These are phyloP conservation scores for Entelurus aequoreus DNA, from an alignment of 2,113 vertebrate species.

Conservation along the genomic window DNA sequence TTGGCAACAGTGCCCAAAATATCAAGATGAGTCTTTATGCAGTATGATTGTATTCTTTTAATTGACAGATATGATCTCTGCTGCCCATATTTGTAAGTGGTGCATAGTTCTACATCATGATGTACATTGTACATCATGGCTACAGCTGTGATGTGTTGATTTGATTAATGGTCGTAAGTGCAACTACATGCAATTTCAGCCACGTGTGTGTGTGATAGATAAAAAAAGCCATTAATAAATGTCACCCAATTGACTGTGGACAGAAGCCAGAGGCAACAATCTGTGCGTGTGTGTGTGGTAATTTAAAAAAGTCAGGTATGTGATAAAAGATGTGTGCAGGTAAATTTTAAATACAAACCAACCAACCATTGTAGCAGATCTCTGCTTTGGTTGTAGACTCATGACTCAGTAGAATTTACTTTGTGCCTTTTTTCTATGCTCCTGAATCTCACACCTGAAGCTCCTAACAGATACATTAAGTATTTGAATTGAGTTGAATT, in stretches of 20 bases:
- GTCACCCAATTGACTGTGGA: not conserved
- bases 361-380: too few species aligned
- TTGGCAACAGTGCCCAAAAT: not conserved
- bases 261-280: constrained; percentile 15
- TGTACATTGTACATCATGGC: too few species aligned
- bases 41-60: too few species aligned
- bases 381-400: constrained; percentile 22
- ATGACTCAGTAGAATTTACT: not conserved
- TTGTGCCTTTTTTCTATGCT: too few species aligned
- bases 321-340: not conserved
- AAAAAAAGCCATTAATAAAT: not conserved
- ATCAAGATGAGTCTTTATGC: not conserved
- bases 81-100: too few species aligned
- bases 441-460: too few species aligned
- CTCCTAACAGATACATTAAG: too few species aligned
- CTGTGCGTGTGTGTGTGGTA: not conserved
- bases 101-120: too few species aligned
- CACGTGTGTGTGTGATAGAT: not conserved
- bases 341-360: not conserved
- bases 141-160: not conserved
- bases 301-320: not conserved
- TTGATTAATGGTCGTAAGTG: not conserved
- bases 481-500: not conserved
- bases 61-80: too few species aligned
- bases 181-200: not conserved